Percentiles rank a stretch among this genome's conserved stretches.
phyloP scores from a whole-genome alignment of 2,113 vertebrate species.

The Vombatus ursinus region DNA sequence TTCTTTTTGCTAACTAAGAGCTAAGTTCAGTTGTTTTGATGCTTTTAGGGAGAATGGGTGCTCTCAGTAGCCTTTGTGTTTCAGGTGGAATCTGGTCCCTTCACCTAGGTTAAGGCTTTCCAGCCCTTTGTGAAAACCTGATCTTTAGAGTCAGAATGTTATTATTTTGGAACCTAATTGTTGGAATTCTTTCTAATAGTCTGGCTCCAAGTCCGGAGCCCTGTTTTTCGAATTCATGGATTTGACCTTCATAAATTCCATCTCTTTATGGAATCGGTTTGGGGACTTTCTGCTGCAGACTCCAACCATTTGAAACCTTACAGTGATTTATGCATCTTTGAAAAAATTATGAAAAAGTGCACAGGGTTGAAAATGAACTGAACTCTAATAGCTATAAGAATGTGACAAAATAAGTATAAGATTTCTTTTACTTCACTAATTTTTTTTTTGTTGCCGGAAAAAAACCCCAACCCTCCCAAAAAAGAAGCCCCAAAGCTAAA shows the following conservation, averaged over 20 bases:
- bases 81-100: background rate
- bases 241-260: background rate
- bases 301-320: background rate
- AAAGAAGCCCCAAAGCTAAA: background rate
- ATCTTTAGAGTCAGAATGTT: background rate
- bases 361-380: background rate
- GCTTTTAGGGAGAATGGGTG: background rate
- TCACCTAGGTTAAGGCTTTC: background rate
- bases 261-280: slow-evolving; percentile 34
- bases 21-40: background rate
- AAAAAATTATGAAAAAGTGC: background rate
- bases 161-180: slow-evolving; percentile 19
- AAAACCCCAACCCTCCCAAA: background rate
- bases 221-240: slow-evolving; percentile 21
- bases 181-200: slow-evolving; percentile 17
- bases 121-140: background rate
- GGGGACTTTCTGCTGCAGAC: slow-evolving; percentile 8
- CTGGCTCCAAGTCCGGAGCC: background rate
- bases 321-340: slow-evolving; percentile 4
- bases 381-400: background rate
- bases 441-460: slow-evolving; percentile 8
- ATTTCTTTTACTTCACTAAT: slow-evolving; percentile 13
- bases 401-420: slow-evolving; percentile 24
- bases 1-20: background rate
- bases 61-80: background rate